Evolutionary conservation across 2,113 vertebrate genomes (phyloP).

Genomic region (Hemibagrus wyckioides): DNA sequence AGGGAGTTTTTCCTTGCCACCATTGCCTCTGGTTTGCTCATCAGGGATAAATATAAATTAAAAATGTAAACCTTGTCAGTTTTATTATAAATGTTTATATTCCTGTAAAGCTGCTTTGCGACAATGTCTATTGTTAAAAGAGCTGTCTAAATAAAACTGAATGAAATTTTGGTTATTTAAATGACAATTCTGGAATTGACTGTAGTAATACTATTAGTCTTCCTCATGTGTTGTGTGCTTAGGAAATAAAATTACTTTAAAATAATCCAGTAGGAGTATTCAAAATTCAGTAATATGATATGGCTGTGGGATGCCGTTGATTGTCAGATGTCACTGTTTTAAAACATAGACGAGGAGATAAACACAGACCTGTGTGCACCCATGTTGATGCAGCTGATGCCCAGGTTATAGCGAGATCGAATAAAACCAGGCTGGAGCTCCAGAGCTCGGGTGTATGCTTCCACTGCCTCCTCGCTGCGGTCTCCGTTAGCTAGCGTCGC

Average conservation of each 20-base stretch:
- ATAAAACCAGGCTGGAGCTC: conserved; percentile 98
- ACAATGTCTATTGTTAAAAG: too few species aligned
- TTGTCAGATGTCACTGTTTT: neutral
- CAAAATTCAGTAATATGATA: neutral
- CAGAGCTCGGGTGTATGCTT: conserved; percentile 89
- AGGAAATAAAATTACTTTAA: neutral
- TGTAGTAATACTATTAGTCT: neutral
- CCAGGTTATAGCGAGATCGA: conserved; percentile 94
- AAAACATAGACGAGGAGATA: neutral
- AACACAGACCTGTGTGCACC: conserved; percentile 90
- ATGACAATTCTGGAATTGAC: neutral
- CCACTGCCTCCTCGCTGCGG: conserved; percentile 93
- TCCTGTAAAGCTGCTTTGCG: too few species aligned
- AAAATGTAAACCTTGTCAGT: too few species aligned
- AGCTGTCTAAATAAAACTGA: too few species aligned
- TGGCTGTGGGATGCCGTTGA: neutral
- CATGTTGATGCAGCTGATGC: conserved; percentile 98
- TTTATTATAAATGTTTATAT: too few species aligned
- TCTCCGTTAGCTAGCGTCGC: conserved; percentile 95
- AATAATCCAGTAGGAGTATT: neutral
- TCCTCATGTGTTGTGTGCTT: neutral
- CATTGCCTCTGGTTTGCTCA: too few species aligned
- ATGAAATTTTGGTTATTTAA: neutral
- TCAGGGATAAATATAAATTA: too few species aligned
- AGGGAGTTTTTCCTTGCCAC: too few species aligned